These are phyloP conservation scores for Lasiurus cinereus DNA, from an alignment of 2,113 vertebrate genomes.

Conservation along the genomic window DNA sequence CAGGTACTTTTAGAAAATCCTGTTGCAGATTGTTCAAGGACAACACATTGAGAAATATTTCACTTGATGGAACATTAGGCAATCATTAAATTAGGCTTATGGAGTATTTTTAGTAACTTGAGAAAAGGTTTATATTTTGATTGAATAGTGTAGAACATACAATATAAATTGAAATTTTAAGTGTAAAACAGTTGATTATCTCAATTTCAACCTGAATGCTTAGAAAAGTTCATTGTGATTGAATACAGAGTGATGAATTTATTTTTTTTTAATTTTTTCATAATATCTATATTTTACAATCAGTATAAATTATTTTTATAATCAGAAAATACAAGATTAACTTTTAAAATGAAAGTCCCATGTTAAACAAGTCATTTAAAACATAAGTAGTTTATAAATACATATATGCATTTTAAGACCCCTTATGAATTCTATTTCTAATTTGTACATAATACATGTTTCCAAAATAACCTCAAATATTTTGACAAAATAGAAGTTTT, in stretches of 20 bases:
- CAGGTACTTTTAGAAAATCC: not conserved
- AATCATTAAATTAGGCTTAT: constrained; percentile 1
- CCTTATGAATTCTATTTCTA: not conserved
- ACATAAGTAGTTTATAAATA: not conserved
- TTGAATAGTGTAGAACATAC: not conserved
- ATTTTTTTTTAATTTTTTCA: not conserved
- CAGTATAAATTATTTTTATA: not conserved
- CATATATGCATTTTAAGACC: not conserved
- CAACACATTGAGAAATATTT: not conserved
- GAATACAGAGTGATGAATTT: not conserved
- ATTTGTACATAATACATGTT: not conserved
- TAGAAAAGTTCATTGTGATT: not conserved
- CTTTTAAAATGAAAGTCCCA: not conserved
- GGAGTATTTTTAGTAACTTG: not conserved
- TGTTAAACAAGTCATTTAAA: not conserved
- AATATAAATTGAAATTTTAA: not conserved
- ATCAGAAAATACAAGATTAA: not conserved
- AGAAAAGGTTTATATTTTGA: not conserved
- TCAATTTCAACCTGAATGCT: not conserved
- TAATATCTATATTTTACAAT: not conserved
- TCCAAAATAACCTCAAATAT: not conserved
- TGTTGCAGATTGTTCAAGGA: not conserved
- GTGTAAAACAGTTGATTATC: not conserved
- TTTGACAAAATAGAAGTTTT: constrained; percentile 6
- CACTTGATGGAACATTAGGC: not conserved